phyloP scores from a whole-genome alignment of 2,797 vertebrate genomes.

The Remorina albescens region DNA sequence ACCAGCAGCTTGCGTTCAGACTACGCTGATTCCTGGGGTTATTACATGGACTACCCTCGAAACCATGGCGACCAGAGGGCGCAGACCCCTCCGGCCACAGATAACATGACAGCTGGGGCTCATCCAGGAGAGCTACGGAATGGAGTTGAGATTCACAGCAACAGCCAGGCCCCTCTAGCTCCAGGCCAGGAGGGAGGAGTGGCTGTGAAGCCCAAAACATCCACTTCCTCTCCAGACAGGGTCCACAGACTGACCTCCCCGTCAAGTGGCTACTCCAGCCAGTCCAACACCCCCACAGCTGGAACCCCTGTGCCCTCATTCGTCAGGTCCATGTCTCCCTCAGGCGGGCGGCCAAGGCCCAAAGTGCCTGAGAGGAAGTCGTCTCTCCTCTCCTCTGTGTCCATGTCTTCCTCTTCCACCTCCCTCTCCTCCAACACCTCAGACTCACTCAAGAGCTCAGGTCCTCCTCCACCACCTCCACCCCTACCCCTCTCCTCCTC shows the following conservation, averaged over 20 bases:
- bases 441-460: slow-evolving; percentile 85
- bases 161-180: slow-evolving; percentile 70
- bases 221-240: slow-evolving; percentile 90
- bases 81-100: slow-evolving; percentile 73
- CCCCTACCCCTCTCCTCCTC: slow-evolving; percentile 52
- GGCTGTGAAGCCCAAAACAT: slow-evolving; percentile 84
- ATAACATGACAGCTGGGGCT: slow-evolving; percentile 49
- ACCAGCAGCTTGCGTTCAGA: slow-evolving; percentile 96
- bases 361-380: slow-evolving; percentile 98
- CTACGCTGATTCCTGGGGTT: slow-evolving; percentile 94
- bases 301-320: slow-evolving; percentile 94
- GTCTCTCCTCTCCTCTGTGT: slow-evolving; percentile 94
- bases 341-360: slow-evolving; percentile 88
- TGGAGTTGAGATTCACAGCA: slow-evolving; percentile 74
- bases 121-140: slow-evolving; percentile 77
- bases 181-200: slow-evolving; percentile 68
- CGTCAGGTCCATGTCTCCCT: slow-evolving; percentile 88
- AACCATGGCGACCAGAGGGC: slow-evolving; percentile 82
- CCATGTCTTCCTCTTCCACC: slow-evolving; percentile 95
- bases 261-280: slow-evolving; percentile 98
- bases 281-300: slow-evolving; percentile 97
- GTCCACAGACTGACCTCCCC: slow-evolving; percentile 94
- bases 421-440: slow-evolving; percentile 97
- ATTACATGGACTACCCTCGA: slow-evolving; percentile 89
- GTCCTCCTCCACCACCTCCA: slow-evolving; percentile 69